Base-by-base conservation (phyloP, 2,797 vertebrate genomes). In the Macroramphosus scolopax region DNA sequence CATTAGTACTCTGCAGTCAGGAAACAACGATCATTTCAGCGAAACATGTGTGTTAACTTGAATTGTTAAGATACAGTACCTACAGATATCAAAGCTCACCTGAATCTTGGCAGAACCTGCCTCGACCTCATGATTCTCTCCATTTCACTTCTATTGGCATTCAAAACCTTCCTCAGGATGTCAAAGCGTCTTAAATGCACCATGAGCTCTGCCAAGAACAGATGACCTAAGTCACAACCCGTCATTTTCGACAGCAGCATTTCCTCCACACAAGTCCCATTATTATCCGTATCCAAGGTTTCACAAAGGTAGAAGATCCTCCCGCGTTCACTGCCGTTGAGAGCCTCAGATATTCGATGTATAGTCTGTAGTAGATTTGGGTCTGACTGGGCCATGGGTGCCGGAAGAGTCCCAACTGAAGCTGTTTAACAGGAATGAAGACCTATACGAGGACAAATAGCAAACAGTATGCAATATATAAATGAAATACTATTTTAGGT, bases 141-240 rank as follows among this genome's bases (percentile, higher is more conserved):
- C 44, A 89, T 84, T 0, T 83, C 29, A 0, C 24, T 50, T 22
- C 52, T 90, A 72, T 69, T 90, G 37, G 67, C 80, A 10, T 88
- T 72, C 43, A 88, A 73, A 17, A 94, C 61, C 13, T 56, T 80
- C 25, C 69, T 91, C 26, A 97, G 77, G 49, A 98, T 81, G 41
- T 98, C 95, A 50, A 90, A 92, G 0, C 95, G 92, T 30, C 79
- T 89, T 25, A 96, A 57, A 22, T 77, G 82, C 48, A 89, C 77
- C 14, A 95, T 41, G 18, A 97, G 76, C 66, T 95, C 93, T 1
- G 59, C 60, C 34, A 97, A 71, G 4, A 88, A 61, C 18, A 39
- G 6, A 0, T 22, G 0, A 0, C 72, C 70, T 2, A 84, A 43
- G 6, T 82, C 67, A 0, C 58, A 64, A n/a, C 58, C 59, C 17